Conservation (phyloP, 2,888 invertebrate genomes). For the Entomobrya proxima region DNA sequence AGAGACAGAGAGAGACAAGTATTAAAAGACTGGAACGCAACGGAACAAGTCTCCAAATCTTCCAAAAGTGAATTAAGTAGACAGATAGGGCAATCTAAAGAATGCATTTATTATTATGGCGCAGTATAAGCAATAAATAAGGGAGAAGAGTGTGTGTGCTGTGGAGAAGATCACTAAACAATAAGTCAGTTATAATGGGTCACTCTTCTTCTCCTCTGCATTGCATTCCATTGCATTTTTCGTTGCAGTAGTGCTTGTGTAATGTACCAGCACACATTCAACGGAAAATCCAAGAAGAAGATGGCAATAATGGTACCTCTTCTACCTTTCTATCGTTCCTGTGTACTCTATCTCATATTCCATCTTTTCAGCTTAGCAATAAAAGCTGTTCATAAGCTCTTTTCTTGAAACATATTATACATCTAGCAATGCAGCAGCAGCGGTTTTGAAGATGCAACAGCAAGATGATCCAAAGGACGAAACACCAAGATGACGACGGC, state of each 20-base stretch:
- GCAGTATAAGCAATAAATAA: constrained; percentile 13
- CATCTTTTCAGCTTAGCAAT: constrained; percentile 30
- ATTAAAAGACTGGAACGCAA: too few species aligned
- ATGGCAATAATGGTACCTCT: neutral
- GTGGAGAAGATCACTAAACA: neutral
- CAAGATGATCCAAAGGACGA: constrained; percentile 20
- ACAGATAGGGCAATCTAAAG: too few species aligned
- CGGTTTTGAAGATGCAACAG: constrained; percentile 23
- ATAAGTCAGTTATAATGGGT: constrained; percentile 54
- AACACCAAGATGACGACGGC: constrained; percentile 64
- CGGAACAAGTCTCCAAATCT: too few species aligned
- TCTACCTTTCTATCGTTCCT: neutral
- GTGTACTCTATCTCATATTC: constrained; percentile 5
- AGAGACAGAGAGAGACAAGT: too few species aligned
- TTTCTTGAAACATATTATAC: too few species aligned
- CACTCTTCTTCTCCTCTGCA: too few species aligned
- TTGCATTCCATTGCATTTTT: constrained; percentile 65
- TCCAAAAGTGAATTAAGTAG: too few species aligned
- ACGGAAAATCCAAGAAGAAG: neutral
- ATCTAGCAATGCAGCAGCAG: constrained; percentile 18
- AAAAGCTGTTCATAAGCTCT: constrained; percentile 37
- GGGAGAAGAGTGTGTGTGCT: neutral
- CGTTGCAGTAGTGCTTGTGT: neutral
- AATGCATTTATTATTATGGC: constrained; percentile 5
- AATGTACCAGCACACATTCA: neutral